These are phyloP conservation scores for Acanthurus tractus DNA, from an alignment of 2,797 vertebrate species.

Conservation along the genomic window DNA sequence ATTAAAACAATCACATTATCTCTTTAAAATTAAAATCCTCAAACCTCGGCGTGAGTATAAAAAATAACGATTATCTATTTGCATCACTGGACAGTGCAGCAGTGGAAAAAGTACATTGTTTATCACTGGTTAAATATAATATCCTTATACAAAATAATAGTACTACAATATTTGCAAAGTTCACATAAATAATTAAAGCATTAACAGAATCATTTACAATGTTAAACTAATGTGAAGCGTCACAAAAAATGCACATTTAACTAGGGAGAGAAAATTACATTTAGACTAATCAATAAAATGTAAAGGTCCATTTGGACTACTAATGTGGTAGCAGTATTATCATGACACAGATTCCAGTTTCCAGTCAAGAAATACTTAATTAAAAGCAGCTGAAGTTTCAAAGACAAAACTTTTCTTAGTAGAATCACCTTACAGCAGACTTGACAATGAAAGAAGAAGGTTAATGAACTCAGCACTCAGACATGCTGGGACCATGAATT, in stretches of 20 bases:
- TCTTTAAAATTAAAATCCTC: background rate
- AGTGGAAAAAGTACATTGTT: too few relatives aligned
- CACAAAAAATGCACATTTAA: too few relatives aligned
- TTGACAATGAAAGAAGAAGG: slow-evolving; percentile 17
- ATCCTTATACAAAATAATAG: background rate
- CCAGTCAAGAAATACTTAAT: background rate
- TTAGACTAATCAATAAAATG: background rate
- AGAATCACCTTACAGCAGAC: slow-evolving; percentile 3
- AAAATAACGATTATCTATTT: background rate
- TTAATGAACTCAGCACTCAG: slow-evolving; percentile 40
- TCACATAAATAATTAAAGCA: background rate
- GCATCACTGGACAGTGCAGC: background rate
- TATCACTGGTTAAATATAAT: too few relatives aligned
- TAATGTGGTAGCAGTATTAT: background rate
- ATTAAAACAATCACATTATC: background rate
- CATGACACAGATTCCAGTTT: slow-evolving; percentile 12
- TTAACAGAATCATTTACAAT: too few relatives aligned
- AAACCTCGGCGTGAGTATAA: background rate
- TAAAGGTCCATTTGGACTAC: background rate
- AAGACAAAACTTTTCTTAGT: slow-evolving; percentile 3
- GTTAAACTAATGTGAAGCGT: too few relatives aligned
- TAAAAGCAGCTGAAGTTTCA: background rate
- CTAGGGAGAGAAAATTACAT: too few relatives aligned
- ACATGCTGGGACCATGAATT: slow-evolving; percentile 31
- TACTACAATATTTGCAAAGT: background rate